These are phyloP conservation scores for Drymodes brunneopygia DNA, from an alignment of 2,113 vertebrate genomes.

Conservation along the genomic window DNA sequence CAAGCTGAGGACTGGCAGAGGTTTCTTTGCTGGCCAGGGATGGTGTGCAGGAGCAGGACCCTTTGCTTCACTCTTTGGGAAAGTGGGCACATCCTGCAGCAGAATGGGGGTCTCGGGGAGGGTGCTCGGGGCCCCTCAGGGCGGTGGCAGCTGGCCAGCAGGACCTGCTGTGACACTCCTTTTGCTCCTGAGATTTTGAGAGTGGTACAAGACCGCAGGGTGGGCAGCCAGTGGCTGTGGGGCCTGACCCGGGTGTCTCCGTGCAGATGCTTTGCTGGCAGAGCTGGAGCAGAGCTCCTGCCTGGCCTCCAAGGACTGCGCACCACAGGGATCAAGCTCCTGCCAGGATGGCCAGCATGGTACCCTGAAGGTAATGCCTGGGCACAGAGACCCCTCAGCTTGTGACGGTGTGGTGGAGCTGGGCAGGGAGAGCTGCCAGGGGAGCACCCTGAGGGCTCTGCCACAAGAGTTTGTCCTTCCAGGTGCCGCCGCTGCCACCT, in stretches of 20 bases:
- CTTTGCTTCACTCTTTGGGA: not conserved
- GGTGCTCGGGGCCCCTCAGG: rapidly evolving
- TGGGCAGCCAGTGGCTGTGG: not conserved
- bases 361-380: not conserved
- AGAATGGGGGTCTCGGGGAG: rapidly evolving
- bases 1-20: too few relatives aligned
- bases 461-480: not conserved
- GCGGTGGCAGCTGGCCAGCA: too few relatives aligned
- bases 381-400: not conserved
- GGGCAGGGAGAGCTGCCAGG: not conserved
- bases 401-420: rapidly evolving
- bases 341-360: not conserved
- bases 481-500: slow-evolving; percentile 33
- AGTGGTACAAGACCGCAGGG: rapidly evolving
- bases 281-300: slow-evolving; percentile 62
- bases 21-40: not conserved
- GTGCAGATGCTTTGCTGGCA: slow-evolving; percentile 66
- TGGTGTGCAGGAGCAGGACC: not conserved
- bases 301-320: not conserved
- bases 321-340: not conserved
- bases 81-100: rapidly evolving
- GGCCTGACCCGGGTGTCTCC: rapidly evolving
- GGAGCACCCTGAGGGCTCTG: not conserved
- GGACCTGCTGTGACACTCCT: not conserved
- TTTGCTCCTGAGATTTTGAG: not conserved